These are phyloP conservation scores for Himalopsyche tibetana DNA, from an alignment of 2,888 invertebrate species.

Conservation along the genomic window DNA sequence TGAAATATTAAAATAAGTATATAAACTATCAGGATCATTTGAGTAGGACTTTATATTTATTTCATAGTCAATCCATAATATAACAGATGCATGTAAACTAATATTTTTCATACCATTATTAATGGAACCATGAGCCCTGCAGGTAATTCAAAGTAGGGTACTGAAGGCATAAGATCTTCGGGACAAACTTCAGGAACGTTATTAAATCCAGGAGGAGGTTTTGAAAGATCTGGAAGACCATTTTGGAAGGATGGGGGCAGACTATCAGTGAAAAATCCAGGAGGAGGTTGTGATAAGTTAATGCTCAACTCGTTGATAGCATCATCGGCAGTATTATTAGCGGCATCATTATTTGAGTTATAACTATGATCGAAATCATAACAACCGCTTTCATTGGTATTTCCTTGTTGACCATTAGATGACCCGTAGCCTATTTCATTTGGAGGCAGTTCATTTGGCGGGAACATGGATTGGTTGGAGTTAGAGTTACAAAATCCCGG, in stretches of 20 bases:
- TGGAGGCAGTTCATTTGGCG: constrained; percentile 67
- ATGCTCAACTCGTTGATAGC: constrained; percentile 67
- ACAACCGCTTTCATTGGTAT: constrained; percentile 76
- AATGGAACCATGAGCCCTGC: constrained; percentile 99
- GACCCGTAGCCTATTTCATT: constrained; percentile 60
- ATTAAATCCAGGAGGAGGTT: constrained; percentile 90
- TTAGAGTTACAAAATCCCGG: constrained; percentile 69
- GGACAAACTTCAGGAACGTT: constrained; percentile 73
- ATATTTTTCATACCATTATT: constrained; percentile 82
- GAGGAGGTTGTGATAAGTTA: constrained; percentile 75
- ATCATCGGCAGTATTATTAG: constrained; percentile 68
- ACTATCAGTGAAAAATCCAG: constrained; percentile 71
- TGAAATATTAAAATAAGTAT: no score
- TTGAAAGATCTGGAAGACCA: constrained; percentile 88
- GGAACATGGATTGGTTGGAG: constrained; percentile 68
- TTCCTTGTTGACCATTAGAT: constrained; percentile 70
- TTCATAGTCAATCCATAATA: constrained; percentile 59
- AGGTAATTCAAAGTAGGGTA: constrained; percentile 97
- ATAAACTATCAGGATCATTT: no score
- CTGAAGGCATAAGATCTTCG: constrained; percentile 90
- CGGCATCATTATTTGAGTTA: constrained; percentile 54
- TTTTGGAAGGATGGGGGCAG: constrained; percentile 75
- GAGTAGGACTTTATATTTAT: not conserved
- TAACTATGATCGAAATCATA: constrained; percentile 71
- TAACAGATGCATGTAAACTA: constrained; percentile 44